Conservation (phyloP, 2,888 invertebrate species). For the Mamestra brassicae region DNA sequence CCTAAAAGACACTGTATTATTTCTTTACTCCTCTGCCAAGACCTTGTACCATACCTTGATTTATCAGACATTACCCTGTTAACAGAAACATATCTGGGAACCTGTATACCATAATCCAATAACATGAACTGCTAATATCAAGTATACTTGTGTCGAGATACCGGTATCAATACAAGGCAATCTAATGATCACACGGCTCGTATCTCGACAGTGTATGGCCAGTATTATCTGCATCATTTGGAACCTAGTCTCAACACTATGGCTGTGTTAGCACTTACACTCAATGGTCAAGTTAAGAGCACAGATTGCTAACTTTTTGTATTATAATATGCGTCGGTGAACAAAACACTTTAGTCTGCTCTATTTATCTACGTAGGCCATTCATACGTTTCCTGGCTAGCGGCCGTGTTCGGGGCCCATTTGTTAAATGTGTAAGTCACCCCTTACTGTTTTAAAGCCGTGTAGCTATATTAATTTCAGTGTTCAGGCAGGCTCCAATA, state of each 20-base stretch:
- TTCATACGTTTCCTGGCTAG: too few species aligned
- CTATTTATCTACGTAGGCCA: not conserved
- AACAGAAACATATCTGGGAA: not conserved
- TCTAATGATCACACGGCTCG: not conserved
- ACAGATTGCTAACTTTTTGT: constrained; percentile 2
- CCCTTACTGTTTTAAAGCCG: too few species aligned
- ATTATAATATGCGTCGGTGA: not conserved
- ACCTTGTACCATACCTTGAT: too few species aligned
- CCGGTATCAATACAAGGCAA: not conserved
- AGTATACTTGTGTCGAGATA: not conserved
- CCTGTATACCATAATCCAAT: not conserved
- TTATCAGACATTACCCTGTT: too few species aligned
- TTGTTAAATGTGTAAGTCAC: too few species aligned
- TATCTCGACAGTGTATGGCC: not conserved
- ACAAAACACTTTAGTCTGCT: not conserved
- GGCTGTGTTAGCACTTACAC: constrained; percentile 3
- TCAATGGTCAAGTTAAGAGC: not conserved
- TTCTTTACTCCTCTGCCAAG: too few species aligned
- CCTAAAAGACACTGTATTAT: too few species aligned
- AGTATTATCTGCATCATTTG: not conserved
- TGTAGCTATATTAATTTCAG: too few species aligned
- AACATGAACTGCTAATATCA: not conserved
- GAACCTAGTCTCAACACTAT: not conserved
- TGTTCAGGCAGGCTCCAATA: too few species aligned
- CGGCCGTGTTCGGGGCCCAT: too few species aligned